Percentiles rank a stretch among this genome's conserved stretches.
phyloP scores from a whole-genome alignment of 1,140 invertebrate species.

The Drosophila ercepeae region DNA sequence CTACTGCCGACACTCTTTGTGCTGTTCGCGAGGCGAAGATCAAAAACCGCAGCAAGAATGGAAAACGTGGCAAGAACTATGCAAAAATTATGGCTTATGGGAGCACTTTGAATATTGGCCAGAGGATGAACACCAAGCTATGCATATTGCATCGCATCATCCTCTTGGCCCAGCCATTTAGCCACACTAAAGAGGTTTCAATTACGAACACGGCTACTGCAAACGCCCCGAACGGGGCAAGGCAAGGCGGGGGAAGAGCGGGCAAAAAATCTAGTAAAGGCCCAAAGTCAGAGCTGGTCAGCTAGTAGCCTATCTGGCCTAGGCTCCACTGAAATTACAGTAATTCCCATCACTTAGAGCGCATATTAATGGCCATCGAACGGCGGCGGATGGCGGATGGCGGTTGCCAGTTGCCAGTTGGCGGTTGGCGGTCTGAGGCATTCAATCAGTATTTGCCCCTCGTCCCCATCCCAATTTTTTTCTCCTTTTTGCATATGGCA shows the following conservation, averaged over 20 bases:
- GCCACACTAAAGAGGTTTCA: slow-evolving; percentile 81
- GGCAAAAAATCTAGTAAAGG: slow-evolving; percentile 11
- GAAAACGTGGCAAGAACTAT: slow-evolving; percentile 77
- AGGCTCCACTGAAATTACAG: slow-evolving; percentile 76
- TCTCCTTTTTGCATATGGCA: slow-evolving; percentile 38
- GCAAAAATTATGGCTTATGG: slow-evolving; percentile 76
- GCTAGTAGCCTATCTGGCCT: slow-evolving; percentile 33
- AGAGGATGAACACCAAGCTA: slow-evolving; percentile 48
- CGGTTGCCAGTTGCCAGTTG: not conserved
- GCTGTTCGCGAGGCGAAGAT: slow-evolving; percentile 49
- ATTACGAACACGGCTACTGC: slow-evolving; percentile 75
- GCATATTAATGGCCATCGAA: slow-evolving; percentile 82
- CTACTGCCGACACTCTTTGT: slow-evolving; percentile 55
- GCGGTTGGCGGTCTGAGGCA: slow-evolving; percentile 51
- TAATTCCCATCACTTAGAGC: slow-evolving; percentile 83
- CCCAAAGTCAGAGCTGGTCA: slow-evolving; percentile 37
- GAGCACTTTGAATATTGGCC: slow-evolving; percentile 60
- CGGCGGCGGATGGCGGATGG: slow-evolving; percentile 49
- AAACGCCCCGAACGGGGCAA: slow-evolving; percentile 51
- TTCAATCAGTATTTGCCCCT: slow-evolving; percentile 49
- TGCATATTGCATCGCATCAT: slow-evolving; percentile 5
- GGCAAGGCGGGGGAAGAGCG: not conserved
- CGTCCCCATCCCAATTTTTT: not conserved
- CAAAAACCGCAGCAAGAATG: slow-evolving; percentile 41
- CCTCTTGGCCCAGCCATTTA: slow-evolving; percentile 62